Evolutionary conservation across 23 tunicate species (phyloP).

Genomic region (Phallusia fumigata): DNA sequence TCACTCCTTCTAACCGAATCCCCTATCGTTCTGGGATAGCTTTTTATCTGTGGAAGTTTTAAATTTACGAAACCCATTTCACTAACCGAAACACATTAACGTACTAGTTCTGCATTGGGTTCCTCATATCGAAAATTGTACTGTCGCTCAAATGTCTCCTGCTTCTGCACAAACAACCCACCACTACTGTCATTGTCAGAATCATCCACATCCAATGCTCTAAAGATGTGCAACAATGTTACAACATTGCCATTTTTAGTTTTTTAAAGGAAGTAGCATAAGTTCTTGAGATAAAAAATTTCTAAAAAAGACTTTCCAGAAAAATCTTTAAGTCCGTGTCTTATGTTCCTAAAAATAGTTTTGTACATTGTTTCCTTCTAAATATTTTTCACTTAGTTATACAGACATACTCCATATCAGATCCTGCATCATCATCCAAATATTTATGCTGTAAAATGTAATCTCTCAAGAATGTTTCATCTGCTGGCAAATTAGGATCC

Average conservation of each 20-base stretch:
- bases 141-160: slow-evolving; percentile 69
- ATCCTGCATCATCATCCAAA: slow-evolving; percentile 21
- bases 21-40: slow-evolving; percentile 76
- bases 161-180: slow-evolving; percentile 55
- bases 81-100: background rate
- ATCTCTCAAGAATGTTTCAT: slow-evolving; percentile 82
- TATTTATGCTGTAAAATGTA: slow-evolving; percentile 64
- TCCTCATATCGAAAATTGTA: slow-evolving; percentile 74
- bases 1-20: slow-evolving; percentile 64
- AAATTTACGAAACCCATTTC: background rate
- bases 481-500: slow-evolving; percentile 52
- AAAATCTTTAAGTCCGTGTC: no score
- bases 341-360: background rate
- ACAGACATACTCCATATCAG: no score
- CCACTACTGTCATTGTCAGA: slow-evolving; percentile 25
- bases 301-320: no score
- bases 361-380: background rate
- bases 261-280: no score
- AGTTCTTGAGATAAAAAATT: no score
- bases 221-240: no score
- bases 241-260: no score
- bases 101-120: slow-evolving; percentile 73
- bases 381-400: no score
- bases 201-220: background rate
- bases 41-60: slow-evolving; percentile 53